Evolutionary conservation across 1,140 invertebrate genomes (phyloP), one percentile per base, ranked within the genome.

Genomic region (Phymorhynchus buccinoides): DNA sequence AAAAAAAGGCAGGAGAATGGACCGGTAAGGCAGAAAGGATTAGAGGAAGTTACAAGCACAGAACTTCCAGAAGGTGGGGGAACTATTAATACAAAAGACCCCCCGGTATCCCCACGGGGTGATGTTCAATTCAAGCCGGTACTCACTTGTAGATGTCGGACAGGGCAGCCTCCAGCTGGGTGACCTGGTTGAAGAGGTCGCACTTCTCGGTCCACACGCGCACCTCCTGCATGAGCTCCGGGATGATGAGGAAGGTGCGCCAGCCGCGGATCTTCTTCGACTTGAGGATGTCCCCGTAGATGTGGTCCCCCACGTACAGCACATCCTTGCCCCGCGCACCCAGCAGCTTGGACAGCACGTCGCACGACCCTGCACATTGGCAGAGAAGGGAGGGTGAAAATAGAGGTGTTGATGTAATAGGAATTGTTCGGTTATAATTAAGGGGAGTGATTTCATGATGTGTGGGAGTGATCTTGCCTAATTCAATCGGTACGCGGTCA

Each of bases 231-330:
- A 97, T 96, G 52, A 99, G 93, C 93, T 99, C 99, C 0, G 99
- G 99, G 12, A 99, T 97, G 89, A 99, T 97, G 37, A 99, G 95
- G 94, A 99, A 99, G 18, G 99, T 99, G 87, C 98, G 95, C 99
- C 99, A 99, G 0, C 98, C 98, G 41, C 97, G 95, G 73, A 98
- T 98, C 94, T 99, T 99, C 94, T 99, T 99, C 22, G 98, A 99
- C 91, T 99, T 99, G 56, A 99, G 94, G 89, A 99, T 99, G 92
- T 99, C 98, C 32, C 98, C 98, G 93, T 98, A 99, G 89, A 99
- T 99, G 92, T 99, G 98, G 94, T 99, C 98, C 78, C 93, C 93
- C 85, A 99, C 96, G 91, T 99, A 99, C 1, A 99, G 94, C 0
- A 99, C 98, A 93, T 99, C 98, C 93, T 98, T 99, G 82, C 98